phyloP scores from a whole-genome alignment of 2,888 invertebrate species.

The Cheilosia grossa region DNA sequence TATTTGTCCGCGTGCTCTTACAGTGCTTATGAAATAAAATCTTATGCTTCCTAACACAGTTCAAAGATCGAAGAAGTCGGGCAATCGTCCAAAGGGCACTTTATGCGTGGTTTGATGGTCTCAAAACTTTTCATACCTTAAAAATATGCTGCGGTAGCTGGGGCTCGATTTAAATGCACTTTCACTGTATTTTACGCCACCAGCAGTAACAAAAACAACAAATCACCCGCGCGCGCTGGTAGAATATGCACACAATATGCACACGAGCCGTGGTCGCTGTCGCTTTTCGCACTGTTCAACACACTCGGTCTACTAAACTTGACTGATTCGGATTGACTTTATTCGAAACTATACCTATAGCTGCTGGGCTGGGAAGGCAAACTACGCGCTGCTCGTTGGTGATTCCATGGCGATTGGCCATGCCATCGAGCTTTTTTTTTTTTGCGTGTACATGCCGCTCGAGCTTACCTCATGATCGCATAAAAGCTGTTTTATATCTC shows the following conservation, averaged over 20 bases:
- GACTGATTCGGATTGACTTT: constrained; percentile 45
- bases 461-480: constrained; percentile 33
- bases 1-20: constrained; percentile 11
- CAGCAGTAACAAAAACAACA: constrained; percentile 12
- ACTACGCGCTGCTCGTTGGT: constrained; percentile 13
- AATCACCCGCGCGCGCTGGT: constrained; percentile 33
- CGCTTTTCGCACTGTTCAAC: constrained; percentile 33
- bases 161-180: constrained; percentile 35
- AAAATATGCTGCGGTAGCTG: constrained; percentile 14
- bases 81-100: constrained; percentile 15
- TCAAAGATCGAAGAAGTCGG: constrained; percentile 24
- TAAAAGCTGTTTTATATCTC: constrained; percentile 36
- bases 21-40: constrained; percentile 29
- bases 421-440: constrained; percentile 32
- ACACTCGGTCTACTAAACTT: constrained; percentile 54
- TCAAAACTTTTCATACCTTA: constrained; percentile 20
- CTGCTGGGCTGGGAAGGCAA: not conserved
- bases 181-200: constrained; percentile 34
- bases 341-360: constrained; percentile 13
- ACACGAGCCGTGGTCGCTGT: constrained; percentile 19
- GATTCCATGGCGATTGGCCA: constrained; percentile 25
- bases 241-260: constrained; percentile 27
- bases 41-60: constrained; percentile 10
- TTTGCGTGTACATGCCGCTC: constrained; percentile 2
- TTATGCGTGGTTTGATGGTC: not conserved